Evolutionary conservation across 2,113 vertebrate genomes (phyloP), one percentile per base, ranked within the genome.

Genomic region (Glaucomys volans): DNA sequence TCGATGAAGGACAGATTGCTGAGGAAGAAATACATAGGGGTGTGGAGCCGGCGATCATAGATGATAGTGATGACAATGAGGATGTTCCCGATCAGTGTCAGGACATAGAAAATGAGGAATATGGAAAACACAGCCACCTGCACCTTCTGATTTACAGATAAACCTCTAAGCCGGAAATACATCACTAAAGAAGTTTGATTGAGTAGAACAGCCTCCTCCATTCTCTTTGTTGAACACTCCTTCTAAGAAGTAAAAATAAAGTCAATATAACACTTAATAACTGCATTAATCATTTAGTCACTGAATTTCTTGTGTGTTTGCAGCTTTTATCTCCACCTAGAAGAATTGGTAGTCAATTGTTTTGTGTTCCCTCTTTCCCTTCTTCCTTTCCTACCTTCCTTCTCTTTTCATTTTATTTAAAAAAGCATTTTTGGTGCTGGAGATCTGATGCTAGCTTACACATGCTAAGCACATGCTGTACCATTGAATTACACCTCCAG

Each of bases 11-110:
- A 98, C 17, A 98, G 94, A 52, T 98, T 98, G 86, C 97, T 97
- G 50, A 98, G 97, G 82, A 98, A 98, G 95, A 98, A 98, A 75
- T 98, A 98, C 98, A 98, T 98, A 17, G 98, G 98, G 0, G 97
- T 98, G 3, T 97, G 96, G 28, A 98, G 97, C n/a, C 12, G 64
- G 44, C 2, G 64, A 67, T 98, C 97, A 26, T 87, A 90, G 18
- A 91, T 28, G 28, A 98, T 97, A 9, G 97, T 97, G 64, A 98
- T 82, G 40, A 98, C 86, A 57, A 98, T 97, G 37, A 98, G 96
- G 47, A 95, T 81, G 37, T 98, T 98, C 9, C 98, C 98, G 59
- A 80, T 87, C 57, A 98, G 59, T 22, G 95, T 98, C 35, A 98
- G 89, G 59, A 97, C 9, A 32, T 98, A 98, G 85, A 98, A 74